Base-by-base conservation (phyloP, 1,140 invertebrate species). In the Formica selysi region DNA sequence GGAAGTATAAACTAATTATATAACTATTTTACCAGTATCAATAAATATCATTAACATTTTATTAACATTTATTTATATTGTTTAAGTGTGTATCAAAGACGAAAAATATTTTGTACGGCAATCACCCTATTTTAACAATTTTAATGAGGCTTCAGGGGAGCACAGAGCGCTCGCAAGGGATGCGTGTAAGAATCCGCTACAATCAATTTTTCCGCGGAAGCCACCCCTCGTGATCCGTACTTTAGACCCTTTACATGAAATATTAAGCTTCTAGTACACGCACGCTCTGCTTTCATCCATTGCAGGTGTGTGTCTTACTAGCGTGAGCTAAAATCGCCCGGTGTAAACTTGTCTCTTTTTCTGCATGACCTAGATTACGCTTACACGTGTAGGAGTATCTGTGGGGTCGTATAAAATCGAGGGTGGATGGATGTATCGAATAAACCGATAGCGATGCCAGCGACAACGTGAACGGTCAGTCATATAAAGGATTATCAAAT, bases 161-260 rank as follows among this genome's bases (percentile, higher is more conserved):
- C 19, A 29, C 1, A 7, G 29, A 67, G 19, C 36, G 57, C 0
- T 22, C 22, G 22, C 22, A 22, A 22, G 51, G 64, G 57, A 67
- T 41, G 41, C 71, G 87, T 86, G 87, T 89, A 89, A 89, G 88
- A 87, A 89, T 89, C 61, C 67, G 59, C 67, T 68, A 83, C 76
- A 89, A 89, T 89, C 84, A 89, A 89, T 89, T 51, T 51, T 19
- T 89, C 76, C 51, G 44, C 22, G 54, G 73, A 65, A 87, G 65
- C 65, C 65, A 78, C 67, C 87, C 84, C 76, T 88, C 65, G 78
- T 44, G 67, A 88, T 88, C 76, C 76, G 67, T 70, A 65, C 76
- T 70, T 86, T 76, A 48, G 87, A 86, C 62, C 87, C 59, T 89
- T 86, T 88, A 61, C 71, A 76, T 89, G 78, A 89, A 89, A 89